Conservation (phyloP, 92 coral and sea anemone species). For the Phenganax marumi region DNA sequence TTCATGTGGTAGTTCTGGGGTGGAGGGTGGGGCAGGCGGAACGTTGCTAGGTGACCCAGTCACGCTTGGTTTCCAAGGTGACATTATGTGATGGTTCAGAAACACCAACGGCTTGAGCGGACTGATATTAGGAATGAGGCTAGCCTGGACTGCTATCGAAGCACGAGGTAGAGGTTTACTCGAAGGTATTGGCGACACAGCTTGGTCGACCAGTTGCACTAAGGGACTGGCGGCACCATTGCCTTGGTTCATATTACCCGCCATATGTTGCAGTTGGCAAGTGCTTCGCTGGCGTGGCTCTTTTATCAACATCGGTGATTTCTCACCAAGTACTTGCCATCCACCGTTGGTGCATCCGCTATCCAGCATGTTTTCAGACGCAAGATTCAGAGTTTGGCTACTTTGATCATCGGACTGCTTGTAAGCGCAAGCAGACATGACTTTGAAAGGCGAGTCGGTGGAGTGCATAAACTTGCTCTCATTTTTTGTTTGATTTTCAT, state of each 20-base stretch:
- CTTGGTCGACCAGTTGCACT: constrained; percentile 30
- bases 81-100: constrained; percentile 14
- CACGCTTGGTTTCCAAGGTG: constrained; percentile 26
- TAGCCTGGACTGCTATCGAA: constrained; percentile 32
- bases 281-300: constrained; percentile 5
- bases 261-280: constrained; percentile 2
- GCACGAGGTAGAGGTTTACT: constrained; percentile 15
- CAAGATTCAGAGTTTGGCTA: not conserved
- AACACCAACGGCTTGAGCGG: constrained; percentile 26
- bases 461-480: constrained; percentile 35
- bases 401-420: not conserved
- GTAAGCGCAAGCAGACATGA: constrained; percentile 25
- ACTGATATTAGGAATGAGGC: constrained; percentile 35
- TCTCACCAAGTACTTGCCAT: not conserved
- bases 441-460: constrained; percentile 35
- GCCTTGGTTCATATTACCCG: not conserved
- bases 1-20: constrained; percentile 33
- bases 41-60: not conserved
- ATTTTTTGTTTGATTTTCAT: not conserved
- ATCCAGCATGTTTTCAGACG: not conserved
- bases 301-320: not conserved
- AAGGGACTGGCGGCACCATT: not conserved
- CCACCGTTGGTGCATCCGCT: too few relatives aligned
- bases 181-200: constrained; percentile 30
- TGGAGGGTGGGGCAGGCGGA: constrained; percentile 34